Base-by-base conservation (phyloP, 2,888 invertebrate genomes). In the Drosophila neotestacea region DNA sequence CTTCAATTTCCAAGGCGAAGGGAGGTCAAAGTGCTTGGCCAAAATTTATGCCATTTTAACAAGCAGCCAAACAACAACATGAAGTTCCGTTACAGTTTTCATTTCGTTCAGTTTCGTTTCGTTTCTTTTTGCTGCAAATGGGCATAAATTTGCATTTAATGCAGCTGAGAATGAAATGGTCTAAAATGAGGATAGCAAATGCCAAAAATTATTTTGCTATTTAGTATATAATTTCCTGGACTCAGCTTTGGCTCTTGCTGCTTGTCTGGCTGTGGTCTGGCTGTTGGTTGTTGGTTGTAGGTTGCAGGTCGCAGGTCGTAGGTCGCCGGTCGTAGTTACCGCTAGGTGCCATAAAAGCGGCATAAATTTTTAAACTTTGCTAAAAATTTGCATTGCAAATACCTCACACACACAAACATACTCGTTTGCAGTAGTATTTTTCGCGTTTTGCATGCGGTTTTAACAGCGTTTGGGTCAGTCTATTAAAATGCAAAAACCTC, bases 121-220 rank as follows among this genome's bases (percentile, higher is more conserved):
- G 10, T 27, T 22, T 27, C 73, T 85, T 22, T 42, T 46, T 74
- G 68, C 77, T 59, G 71, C 81, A 89, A 89, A 86, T 73, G 83
- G 84, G 90, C 85, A 85, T 85, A 85, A 85, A 85, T 85, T 85
- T 88, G 88, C 88, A 85, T 89, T 88, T 88, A 88, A 89, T 88
- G 72, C 77, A 80, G 69, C 72, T 47, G 59, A 51, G 51, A 65
- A 67, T 54, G 51, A 64, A 71, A 67, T 41, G 61, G 62, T 46
- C 64, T 22, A 52, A 71, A 74, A 81, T 67, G 64, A 75, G 73
- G 54, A 73, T 70, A 60, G 42, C 56, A 89, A 89, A 85, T 85
- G 70, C 77, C 74, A 89, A 85, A 85, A 86, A 89, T 88, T 89
- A 88, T 80, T 80, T 88, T 78, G 76, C 81, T 73, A 86, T 86